Conservation (phyloP, 2,797 vertebrate species). For the Buceros bicornis region DNA sequence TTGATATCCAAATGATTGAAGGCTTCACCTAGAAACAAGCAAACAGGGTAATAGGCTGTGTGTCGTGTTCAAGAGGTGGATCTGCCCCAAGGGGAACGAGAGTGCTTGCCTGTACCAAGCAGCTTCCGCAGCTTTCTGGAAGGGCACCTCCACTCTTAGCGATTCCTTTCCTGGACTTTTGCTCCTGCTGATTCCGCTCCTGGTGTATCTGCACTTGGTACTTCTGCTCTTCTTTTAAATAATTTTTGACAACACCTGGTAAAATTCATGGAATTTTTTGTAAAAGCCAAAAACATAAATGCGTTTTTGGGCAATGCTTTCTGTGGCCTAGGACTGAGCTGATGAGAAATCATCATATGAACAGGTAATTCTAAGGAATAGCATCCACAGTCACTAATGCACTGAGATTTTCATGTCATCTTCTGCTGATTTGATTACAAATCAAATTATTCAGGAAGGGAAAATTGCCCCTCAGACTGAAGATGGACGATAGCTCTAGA, state of each 20-base stretch:
- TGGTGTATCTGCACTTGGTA: no score
- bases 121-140: neutral
- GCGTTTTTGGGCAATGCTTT: neutral
- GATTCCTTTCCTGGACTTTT: no score
- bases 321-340: neutral
- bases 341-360: neutral
- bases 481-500: neutral
- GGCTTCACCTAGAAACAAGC: neutral
- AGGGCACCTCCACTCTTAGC: neutral
- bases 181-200: no score
- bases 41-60: neutral
- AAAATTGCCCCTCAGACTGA: neutral
- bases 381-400: neutral
- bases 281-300: neutral
- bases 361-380: neutral
- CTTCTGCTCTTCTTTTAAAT: neutral
- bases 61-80: rapidly evolving
- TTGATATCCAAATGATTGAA: neutral
- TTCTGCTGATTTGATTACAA: neutral
- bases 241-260: neutral
- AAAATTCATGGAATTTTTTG: neutral
- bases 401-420: neutral
- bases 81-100: neutral
- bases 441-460: neutral
- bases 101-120: rapidly evolving